Evolutionary conservation across 2,888 invertebrate genomes (phyloP), one percentile per base, ranked within the genome.

Genomic region (Apotomis capreana): DNA sequence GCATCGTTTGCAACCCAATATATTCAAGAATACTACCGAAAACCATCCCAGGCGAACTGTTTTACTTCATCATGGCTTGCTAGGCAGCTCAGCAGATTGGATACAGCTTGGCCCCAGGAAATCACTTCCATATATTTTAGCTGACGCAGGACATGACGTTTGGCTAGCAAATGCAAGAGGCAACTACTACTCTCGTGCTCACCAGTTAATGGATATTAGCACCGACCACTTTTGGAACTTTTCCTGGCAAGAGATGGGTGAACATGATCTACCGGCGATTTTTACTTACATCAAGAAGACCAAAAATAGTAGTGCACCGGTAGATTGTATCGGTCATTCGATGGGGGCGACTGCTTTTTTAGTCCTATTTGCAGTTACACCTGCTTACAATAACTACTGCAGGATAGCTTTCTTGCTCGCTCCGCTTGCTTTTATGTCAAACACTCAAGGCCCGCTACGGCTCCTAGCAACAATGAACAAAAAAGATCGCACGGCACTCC

Each of bases 151-250:
- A 0, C 94, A 93, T 74, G 94, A 94, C 70, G 94, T 94, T 3
- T 97, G 91, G 96, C 94, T 89, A 94, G 87, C 89, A 9, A 94
- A 94, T 61, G 86, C 89, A 0, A 84, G 90, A 81, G 91, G 91
- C 0, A 91, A 89, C 74, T 83, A 84, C 73, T 91, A 90, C 74
- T 91, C 89, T 0, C 83, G 87, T 55, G 85, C 83, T 5, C 89
- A 90, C 74, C 68, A 78, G 3, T 73, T 78, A 10, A 77, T 77
- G 68, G 77, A 79, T 6, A 74, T 83, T 0, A 80, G 86, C 46
- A 81, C 83, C 2, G 62, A 74, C 1, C 76, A 80, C 5, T 91
- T 81, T 74, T 91, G 91, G 90, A 82, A 81, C 5, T 91, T 91
- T 71, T 84, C 87, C 4, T 91, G 84, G 80, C 85, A 90, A 74